Percentiles rank a stretch among this genome's conserved stretches.
These are phyloP conservation scores for Virgularia gustaviana DNA, from an alignment of 92 coral and sea anemone species.

Conservation along the genomic window DNA sequence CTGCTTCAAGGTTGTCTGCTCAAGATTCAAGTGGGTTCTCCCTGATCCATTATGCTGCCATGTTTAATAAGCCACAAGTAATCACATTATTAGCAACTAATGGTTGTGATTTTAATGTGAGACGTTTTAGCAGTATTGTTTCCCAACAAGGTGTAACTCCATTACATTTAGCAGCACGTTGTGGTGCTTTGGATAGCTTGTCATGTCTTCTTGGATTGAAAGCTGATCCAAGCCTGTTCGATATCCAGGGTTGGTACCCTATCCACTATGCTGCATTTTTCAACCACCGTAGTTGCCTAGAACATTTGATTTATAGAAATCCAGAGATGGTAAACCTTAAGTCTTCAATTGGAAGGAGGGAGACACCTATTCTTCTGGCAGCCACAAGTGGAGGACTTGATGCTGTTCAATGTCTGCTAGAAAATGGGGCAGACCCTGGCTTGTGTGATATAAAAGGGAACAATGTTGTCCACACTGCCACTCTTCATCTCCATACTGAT, in stretches of 20 bases:
- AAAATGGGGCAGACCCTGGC: constrained; percentile 58
- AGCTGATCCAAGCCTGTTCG: constrained; percentile 82
- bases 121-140: constrained; percentile 77
- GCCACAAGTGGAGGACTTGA: constrained; percentile 94
- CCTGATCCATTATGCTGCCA: constrained; percentile 96
- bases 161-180: constrained; percentile 83
- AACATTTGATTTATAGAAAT: constrained; percentile 74
- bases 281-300: constrained; percentile 88
- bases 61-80: constrained; percentile 91
- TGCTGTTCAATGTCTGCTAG: constrained; percentile 76
- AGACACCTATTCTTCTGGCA: constrained; percentile 89
- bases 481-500: constrained; percentile 85
- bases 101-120: constrained; percentile 86
- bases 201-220: constrained; percentile 89
- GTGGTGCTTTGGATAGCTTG: constrained; percentile 94
- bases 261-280: constrained; percentile 89
- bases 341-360: constrained; percentile 60
- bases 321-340: constrained; percentile 71
- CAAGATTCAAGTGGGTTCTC: constrained; percentile 93
- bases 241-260: constrained; percentile 90
- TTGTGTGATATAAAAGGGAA: constrained; percentile 60
- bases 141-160: constrained; percentile 87
- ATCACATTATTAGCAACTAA: constrained; percentile 77
- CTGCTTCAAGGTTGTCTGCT: constrained; percentile 84
- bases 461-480: constrained; percentile 77